Conservation (phyloP, 2,888 invertebrate genomes). For the Polia nebulosa region DNA sequence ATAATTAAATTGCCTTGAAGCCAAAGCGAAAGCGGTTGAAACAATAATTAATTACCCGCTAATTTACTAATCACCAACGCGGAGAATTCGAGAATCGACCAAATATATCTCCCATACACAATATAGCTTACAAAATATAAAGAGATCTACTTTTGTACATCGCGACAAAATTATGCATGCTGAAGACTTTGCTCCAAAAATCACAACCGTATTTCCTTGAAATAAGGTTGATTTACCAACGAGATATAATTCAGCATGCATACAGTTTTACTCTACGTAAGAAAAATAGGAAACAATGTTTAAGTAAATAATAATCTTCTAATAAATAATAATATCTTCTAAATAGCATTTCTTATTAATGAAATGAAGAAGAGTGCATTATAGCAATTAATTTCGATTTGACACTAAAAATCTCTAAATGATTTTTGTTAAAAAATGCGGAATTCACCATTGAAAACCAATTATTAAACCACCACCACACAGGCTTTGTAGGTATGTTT, state of each 20-base stretch:
- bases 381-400: slow-evolving; percentile 35
- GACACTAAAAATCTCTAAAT: slow-evolving; percentile 47
- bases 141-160: slow-evolving; percentile 62
- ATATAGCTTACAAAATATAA: slow-evolving; percentile 52
- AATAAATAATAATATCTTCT: slow-evolving; percentile 53
- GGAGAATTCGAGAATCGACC: slow-evolving; percentile 60
- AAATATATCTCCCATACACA: slow-evolving; percentile 56
- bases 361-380: slow-evolving; percentile 66
- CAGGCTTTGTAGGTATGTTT: not conserved
- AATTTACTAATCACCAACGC: slow-evolving; percentile 56
- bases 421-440: slow-evolving; percentile 7
- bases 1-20: slow-evolving; percentile 18
- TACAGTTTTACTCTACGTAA: slow-evolving; percentile 28
- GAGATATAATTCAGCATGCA: slow-evolving; percentile 20
- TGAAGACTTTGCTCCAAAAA: slow-evolving; percentile 15
- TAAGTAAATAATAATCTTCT: slow-evolving; percentile 31
- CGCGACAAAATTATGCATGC: slow-evolving; percentile 47
- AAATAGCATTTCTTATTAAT: slow-evolving; percentile 64
- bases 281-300: slow-evolving; percentile 40
- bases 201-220: slow-evolving; percentile 10
- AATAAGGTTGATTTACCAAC: slow-evolving; percentile 32
- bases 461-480: slow-evolving; percentile 42
- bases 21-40: slow-evolving; percentile 56
- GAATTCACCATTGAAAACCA: slow-evolving; percentile 19
- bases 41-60: slow-evolving; percentile 42